phyloP scores from a whole-genome alignment of 2,113 vertebrate genomes.

The Ciconia stormi region DNA sequence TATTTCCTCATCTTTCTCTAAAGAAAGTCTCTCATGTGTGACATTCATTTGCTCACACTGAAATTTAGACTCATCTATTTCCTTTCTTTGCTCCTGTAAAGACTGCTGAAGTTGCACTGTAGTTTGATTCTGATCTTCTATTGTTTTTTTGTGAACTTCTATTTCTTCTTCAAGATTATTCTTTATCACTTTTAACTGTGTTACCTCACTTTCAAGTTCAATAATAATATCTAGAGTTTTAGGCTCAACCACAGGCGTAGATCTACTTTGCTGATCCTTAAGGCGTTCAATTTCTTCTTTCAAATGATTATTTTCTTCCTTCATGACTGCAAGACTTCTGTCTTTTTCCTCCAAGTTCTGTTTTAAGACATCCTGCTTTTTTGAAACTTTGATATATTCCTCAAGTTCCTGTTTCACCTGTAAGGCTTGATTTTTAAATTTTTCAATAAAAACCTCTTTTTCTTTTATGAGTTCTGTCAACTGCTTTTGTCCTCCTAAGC shows the following conservation, averaged over 20 bases:
- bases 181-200: slow-evolving; percentile 82
- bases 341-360: slow-evolving; percentile 90
- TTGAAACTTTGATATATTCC: slow-evolving; percentile 44
- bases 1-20: slow-evolving; percentile 89
- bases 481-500: slow-evolving; percentile 88
- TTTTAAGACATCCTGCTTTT: slow-evolving; percentile 75
- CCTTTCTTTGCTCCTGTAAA: slow-evolving; percentile 84
- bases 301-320: slow-evolving; percentile 95
- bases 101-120: slow-evolving; percentile 81
- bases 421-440: slow-evolving; percentile 77
- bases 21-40: slow-evolving; percentile 82
- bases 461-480: slow-evolving; percentile 88
- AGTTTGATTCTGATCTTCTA: slow-evolving; percentile 85
- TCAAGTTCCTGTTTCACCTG: slow-evolving; percentile 81
- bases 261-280: slow-evolving; percentile 88
- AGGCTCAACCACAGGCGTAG: slow-evolving; percentile 77
- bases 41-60: slow-evolving; percentile 85
- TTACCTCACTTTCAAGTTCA: slow-evolving; percentile 90
- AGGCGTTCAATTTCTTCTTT: slow-evolving; percentile 93
- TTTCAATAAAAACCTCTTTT: slow-evolving; percentile 85
- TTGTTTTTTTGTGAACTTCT: slow-evolving; percentile 74
- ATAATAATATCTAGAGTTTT: slow-evolving; percentile 86
- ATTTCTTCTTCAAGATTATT: slow-evolving; percentile 83
- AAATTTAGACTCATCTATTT: slow-evolving; percentile 84
- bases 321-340: slow-evolving; percentile 87